Conservation (phyloP, 2,797 vertebrate genomes). For the Enteromius anoplus region DNA sequence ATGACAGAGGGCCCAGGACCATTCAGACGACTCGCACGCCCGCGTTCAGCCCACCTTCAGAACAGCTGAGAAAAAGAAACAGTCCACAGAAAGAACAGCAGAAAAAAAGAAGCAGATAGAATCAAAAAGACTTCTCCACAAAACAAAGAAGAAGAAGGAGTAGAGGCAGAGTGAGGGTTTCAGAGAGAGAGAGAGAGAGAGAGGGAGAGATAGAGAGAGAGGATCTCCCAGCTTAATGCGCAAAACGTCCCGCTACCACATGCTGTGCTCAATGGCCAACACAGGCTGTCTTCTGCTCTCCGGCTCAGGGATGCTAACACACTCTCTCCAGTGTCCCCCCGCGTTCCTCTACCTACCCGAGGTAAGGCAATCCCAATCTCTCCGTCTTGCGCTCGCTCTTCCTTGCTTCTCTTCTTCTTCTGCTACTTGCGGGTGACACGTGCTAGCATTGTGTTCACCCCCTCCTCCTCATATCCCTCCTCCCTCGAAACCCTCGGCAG, state of each 20-base stretch:
- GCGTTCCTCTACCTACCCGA: slow-evolving; percentile 95
- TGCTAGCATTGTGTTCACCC: slow-evolving; percentile 50
- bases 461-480: slow-evolving; percentile 43
- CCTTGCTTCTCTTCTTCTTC: slow-evolving; percentile 16
- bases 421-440: slow-evolving; percentile 54
- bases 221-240: slow-evolving; percentile 75
- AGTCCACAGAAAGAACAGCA: slow-evolving; percentile 28
- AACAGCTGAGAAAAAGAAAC: slow-evolving; percentile 50
- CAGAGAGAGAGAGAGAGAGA: slow-evolving; percentile 51
- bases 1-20: slow-evolving; percentile 65
- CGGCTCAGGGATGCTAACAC: slow-evolving; percentile 91
- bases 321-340: slow-evolving; percentile 88
- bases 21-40: slow-evolving; percentile 53
- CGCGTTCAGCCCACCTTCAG: slow-evolving; percentile 43
- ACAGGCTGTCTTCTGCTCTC: slow-evolving; percentile 94
- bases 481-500: slow-evolving; percentile 39
- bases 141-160: slow-evolving; percentile 54
- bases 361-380: slow-evolving; percentile 81
- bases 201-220: slow-evolving; percentile 55
- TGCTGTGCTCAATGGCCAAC: slow-evolving; percentile 97
- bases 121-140: slow-evolving; percentile 37
- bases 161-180: slow-evolving; percentile 45
- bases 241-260: slow-evolving; percentile 85
- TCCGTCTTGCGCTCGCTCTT: slow-evolving; percentile 28
- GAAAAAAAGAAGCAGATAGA: slow-evolving; percentile 40